Evolutionary conservation across 2,113 vertebrate genomes (phyloP), one percentile per base, ranked within the genome.

Genomic region (Argyrosomus japonicus): DNA sequence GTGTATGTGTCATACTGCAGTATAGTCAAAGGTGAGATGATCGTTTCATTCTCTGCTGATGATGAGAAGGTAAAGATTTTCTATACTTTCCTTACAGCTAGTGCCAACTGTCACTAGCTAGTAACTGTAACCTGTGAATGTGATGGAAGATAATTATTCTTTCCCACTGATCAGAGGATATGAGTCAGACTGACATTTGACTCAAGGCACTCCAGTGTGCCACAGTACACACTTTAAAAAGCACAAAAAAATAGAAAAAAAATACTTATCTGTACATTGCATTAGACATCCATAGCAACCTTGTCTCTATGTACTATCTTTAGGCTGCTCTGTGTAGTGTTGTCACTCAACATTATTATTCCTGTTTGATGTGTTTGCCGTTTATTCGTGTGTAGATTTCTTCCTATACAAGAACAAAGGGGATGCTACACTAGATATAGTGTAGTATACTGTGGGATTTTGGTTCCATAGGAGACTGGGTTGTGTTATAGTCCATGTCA

Each of bases 141-240:
- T 57, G 60, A 82, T 77, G 68, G 60, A 69, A 64, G 72, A 81
- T 78, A 69, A 88, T 72, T 61, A 75, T 86, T 83, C 74, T 68
- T 32, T 57, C 63, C 15, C 21, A 50, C 32, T 80, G 81, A 80
- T 78, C 45, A 61, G 21, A 77, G 81, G 74, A 70, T 29, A 54
- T 36, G 65, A 84, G 77, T 86, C 78, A 82, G 64, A 77, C 51
- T 18, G 87, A 83, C 68, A 64, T 81, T 70, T 84, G 80, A 86
- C 89, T 81, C 62, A 47, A 67, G 57, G 68, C 67, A 25, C 21
- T 64, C 9, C 60, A 19, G 15, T 65, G 32, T 47, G 40, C 40
- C 47, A 21, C n/a, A 74, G 13, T 21, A 27, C 7, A 58, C 48
- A 40, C 51, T 60, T 82, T 51, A 79, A 40, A 71, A 29, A 61